phyloP scores from a whole-genome alignment of 2,797 vertebrate species.

The Hydrocynus forskahlii region DNA sequence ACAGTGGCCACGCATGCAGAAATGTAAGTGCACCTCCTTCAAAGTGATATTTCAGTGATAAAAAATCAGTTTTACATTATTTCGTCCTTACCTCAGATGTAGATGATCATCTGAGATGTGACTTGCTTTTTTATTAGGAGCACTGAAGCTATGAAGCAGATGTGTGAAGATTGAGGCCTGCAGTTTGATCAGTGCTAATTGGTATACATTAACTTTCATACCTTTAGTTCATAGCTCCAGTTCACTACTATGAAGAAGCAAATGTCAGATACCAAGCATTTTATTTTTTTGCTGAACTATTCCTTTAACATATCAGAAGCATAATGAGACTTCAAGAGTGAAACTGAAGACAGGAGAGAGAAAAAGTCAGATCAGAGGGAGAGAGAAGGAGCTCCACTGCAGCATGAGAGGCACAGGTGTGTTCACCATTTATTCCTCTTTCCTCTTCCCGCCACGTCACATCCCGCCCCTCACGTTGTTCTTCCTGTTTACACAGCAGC shows the following conservation, averaged over 20 bases:
- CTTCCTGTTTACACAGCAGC: constrained; percentile 77
- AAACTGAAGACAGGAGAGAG: neutral
- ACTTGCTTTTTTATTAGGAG: too few relatives aligned
- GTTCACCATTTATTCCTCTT: constrained; percentile 38
- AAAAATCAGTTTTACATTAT: neutral
- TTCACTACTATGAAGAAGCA: too few relatives aligned
- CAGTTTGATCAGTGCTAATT: too few relatives aligned
- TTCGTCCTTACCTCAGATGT: neutral
- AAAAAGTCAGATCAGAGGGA: neutral
- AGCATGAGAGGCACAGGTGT: constrained; percentile 27
- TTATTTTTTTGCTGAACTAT: too few relatives aligned
- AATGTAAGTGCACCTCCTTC: neutral
- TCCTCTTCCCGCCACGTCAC: constrained; percentile 45
- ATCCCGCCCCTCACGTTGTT: constrained; percentile 58
- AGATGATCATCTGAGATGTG: neutral
- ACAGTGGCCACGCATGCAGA: neutral
- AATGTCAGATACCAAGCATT: too few relatives aligned
- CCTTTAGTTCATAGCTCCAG: too few relatives aligned
- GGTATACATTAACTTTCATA: too few relatives aligned
- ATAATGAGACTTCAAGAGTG: neutral
- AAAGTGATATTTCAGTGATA: neutral
- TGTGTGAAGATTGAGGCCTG: too few relatives aligned
- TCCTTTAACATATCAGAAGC: neutral
- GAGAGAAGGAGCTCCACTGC: neutral
- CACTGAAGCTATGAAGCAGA: neutral